Evolutionary conservation across 2,797 vertebrate species (phyloP), one percentile per base, ranked within the genome.

Genomic region (Schizothorax lantsangensis): DNA sequence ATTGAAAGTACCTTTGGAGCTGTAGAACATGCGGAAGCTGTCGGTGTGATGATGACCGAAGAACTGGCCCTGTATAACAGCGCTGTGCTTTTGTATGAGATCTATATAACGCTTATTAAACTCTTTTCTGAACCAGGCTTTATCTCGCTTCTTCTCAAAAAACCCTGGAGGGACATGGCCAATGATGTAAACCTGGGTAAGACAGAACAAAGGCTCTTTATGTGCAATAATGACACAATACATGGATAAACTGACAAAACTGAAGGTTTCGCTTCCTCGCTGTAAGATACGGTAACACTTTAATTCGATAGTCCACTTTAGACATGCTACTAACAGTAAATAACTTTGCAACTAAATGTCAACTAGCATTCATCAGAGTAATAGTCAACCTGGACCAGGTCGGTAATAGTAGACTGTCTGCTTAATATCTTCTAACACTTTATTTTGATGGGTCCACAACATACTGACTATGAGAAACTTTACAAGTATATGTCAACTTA

Each of bases 11-110:
- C 91, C 95, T 85, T 96, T 91, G 86, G 93, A 59, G 38, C 90
- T 92, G 89, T 99, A 99, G 90, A 99, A 97, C 97, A 99, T 97
- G 66, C 95, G 95, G 75, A 99, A 99, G 91, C 94, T 96, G 90
- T 99, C 98, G 0, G 97, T 98, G 88, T 99, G 98, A 38, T 99
- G 97, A 91, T 99, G 98, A 6, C 97, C 98, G 3, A 99, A 99
- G 91, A 99, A 99, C 93, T 99, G 98, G 26, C 97, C 98, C 0
- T 91, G 89, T 0, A 99, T 96, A 73, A 97, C 94, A 0, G 57
- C 2, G 57, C 98, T 96, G 90, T 99, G 94, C 91, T 92, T 96
- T 92, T 92, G 94, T 79, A 99, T 93, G 0, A 98, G 89, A 6
- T 94, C 88, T 83, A 97, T 21, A 87, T 98, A 99, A 2, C 73